Evolutionary conservation across 2,113 vertebrate genomes (phyloP).

Genomic region (Chaetodon trifascialis): DNA sequence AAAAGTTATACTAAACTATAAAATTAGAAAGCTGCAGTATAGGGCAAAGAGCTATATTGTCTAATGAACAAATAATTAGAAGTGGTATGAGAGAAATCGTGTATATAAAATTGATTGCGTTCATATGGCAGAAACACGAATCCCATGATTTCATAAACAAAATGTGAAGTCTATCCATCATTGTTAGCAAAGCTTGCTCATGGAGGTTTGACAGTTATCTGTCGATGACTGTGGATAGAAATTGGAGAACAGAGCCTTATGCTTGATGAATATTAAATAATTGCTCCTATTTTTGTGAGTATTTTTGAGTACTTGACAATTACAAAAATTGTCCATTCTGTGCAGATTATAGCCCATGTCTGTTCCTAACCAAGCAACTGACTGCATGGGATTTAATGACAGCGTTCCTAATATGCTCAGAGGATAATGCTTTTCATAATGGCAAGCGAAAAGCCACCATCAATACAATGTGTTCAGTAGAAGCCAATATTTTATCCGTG

Average conservation of each 20-base stretch:
- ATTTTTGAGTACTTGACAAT: constrained; percentile 35
- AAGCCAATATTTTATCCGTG: constrained; percentile 44
- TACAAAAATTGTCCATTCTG: constrained; percentile 40
- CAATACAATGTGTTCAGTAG: constrained; percentile 32
- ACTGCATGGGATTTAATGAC: constrained; percentile 66
- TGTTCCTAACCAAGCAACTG: constrained; percentile 57
- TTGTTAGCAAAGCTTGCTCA: neutral
- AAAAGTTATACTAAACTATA: constrained; percentile 64
- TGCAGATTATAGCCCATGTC: constrained; percentile 60
- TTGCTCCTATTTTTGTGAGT: constrained; percentile 36
- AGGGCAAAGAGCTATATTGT: constrained; percentile 7
- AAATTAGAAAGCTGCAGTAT: constrained; percentile 34
- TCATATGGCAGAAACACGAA: neutral
- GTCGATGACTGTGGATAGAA: constrained; percentile 5
- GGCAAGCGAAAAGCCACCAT: constrained; percentile 36
- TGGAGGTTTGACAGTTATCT: constrained; percentile 33
- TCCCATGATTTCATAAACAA: constrained; percentile 14
- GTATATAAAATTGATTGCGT: neutral
- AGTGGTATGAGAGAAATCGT: neutral
- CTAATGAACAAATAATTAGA: constrained; percentile 6
- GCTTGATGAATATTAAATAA: constrained; percentile 50
- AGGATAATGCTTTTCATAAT: constrained; percentile 61
- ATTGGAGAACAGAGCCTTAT: constrained; percentile 14
- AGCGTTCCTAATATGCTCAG: constrained; percentile 56
- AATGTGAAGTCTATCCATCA: neutral